Conservation (phyloP, 2,113 vertebrate genomes). For the Albula goreensis region DNA sequence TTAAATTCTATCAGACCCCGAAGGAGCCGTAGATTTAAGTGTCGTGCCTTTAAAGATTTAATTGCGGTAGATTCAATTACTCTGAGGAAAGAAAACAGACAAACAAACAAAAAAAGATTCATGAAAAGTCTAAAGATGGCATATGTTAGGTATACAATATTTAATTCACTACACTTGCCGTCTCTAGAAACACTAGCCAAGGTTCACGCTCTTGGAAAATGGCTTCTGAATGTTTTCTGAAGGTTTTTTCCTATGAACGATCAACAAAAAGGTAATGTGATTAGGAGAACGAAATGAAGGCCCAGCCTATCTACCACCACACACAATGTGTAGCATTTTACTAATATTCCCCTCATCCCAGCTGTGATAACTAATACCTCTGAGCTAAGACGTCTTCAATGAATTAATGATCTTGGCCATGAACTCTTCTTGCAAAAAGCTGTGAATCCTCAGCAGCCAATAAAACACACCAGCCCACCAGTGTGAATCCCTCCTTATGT, state of each 20-base stretch:
- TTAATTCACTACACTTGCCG: background rate
- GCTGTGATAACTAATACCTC: conserved; percentile 84
- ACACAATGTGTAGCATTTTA: conserved; percentile 39
- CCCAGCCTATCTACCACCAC: conserved; percentile 42
- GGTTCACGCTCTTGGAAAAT: conserved; percentile 55
- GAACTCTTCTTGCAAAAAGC: conserved; percentile 93
- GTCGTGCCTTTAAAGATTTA: conserved; percentile 47
- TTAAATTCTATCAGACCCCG: conserved; percentile 60
- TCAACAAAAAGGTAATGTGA: conserved; percentile 8
- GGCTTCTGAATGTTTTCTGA: conserved; percentile 24
- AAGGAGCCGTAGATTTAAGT: conserved; percentile 46
- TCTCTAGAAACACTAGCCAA: conserved; percentile 46
- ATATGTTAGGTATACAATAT: background rate
- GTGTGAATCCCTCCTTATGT: conserved; percentile 90
- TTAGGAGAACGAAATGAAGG: conserved; percentile 28
- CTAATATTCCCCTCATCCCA: conserved; percentile 86
- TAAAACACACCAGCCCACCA: conserved; percentile 81
- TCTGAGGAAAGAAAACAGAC: conserved; percentile 23
- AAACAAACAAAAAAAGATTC: conserved; percentile 29
- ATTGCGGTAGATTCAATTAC: conserved; percentile 58
- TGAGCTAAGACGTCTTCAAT: conserved; percentile 94
- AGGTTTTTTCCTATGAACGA: conserved; percentile 47
- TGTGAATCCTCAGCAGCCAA: conserved; percentile 87
- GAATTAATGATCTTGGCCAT: conserved; percentile 97
- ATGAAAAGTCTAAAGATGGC: conserved; percentile 7